These are phyloP conservation scores for Formica exsecta DNA, from an alignment of 1,140 invertebrate species.

Conservation along the genomic window DNA sequence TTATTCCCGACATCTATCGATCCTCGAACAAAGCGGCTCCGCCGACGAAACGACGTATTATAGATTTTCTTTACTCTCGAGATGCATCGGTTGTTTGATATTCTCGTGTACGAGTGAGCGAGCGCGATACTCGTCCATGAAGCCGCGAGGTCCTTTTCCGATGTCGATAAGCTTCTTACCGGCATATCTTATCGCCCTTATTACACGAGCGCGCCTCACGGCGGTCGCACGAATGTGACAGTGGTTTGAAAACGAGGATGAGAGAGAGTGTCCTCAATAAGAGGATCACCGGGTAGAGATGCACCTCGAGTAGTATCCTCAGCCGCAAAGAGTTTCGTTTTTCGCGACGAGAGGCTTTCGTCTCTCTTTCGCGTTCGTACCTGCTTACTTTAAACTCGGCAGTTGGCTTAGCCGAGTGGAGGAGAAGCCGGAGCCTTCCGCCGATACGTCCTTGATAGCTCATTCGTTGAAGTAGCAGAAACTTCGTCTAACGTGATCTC, in stretches of 20 bases:
- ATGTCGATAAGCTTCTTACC: slow-evolving; percentile 76
- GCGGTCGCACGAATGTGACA: slow-evolving; percentile 37
- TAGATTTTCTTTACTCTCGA: slow-evolving; percentile 48
- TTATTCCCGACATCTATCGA: slow-evolving; percentile 47
- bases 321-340: slow-evolving; percentile 72
- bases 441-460: slow-evolving; percentile 37
- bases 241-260: slow-evolving; percentile 11
- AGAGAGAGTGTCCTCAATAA: slow-evolving; percentile 73
- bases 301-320: slow-evolving; percentile 17
- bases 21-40: slow-evolving; percentile 48
- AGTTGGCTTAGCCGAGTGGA: slow-evolving; percentile 71
- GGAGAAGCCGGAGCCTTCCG: slow-evolving; percentile 37
- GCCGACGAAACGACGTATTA: slow-evolving; percentile 56
- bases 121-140: neutral
- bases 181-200: slow-evolving; percentile 77
- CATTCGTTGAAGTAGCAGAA: slow-evolving; percentile 26
- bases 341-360: slow-evolving; percentile 71
- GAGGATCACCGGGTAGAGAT: slow-evolving; percentile 74
- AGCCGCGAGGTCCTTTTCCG: slow-evolving; percentile 52
- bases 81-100: slow-evolving; percentile 65
- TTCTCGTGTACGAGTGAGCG: slow-evolving; percentile 12
- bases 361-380: slow-evolving; percentile 51
- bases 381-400: slow-evolving; percentile 66
- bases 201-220: slow-evolving; percentile 74
- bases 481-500: slow-evolving; percentile 10